phyloP scores from a whole-genome alignment of 2,113 vertebrate genomes.

The Parus major region DNA sequence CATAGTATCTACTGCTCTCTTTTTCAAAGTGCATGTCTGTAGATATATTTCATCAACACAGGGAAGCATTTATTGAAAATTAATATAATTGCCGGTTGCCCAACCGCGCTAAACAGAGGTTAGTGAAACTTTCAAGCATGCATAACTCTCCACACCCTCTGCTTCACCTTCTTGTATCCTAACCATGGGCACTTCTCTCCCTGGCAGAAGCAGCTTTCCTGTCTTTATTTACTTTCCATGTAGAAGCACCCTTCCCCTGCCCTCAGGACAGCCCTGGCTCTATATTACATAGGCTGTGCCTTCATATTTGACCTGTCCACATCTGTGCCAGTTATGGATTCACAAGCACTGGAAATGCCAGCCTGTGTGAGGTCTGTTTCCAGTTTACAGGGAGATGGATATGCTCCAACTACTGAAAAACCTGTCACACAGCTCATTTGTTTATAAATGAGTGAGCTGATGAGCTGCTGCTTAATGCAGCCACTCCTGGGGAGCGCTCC shows the following conservation, averaged over 20 bases:
- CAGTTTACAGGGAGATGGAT: background rate
- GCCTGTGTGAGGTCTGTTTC: slow-evolving; percentile 21
- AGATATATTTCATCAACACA: slow-evolving; percentile 9
- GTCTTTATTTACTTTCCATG: background rate
- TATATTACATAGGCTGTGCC: background rate
- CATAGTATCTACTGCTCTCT: background rate
- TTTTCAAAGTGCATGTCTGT: background rate
- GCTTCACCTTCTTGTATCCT: background rate
- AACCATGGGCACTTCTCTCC: background rate
- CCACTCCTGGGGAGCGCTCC: background rate
- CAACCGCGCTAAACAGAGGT: background rate
- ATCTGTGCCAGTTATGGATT: background rate
- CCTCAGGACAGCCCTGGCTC: background rate
- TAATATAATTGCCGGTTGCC: slow-evolving; percentile 1
- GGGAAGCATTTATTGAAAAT: slow-evolving; percentile 21
- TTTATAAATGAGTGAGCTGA: background rate
- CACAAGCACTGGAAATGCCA: background rate
- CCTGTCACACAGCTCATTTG: background rate
- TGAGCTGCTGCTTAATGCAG: background rate
- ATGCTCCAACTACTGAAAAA: background rate
- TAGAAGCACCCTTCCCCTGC: background rate
- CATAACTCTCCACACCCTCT: slow-evolving; percentile 10
- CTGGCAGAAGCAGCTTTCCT: background rate
- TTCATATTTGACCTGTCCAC: background rate
- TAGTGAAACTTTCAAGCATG: background rate